Base-by-base conservation (phyloP, 1,140 invertebrate species). In the Caenorhabditis remanei region DNA sequence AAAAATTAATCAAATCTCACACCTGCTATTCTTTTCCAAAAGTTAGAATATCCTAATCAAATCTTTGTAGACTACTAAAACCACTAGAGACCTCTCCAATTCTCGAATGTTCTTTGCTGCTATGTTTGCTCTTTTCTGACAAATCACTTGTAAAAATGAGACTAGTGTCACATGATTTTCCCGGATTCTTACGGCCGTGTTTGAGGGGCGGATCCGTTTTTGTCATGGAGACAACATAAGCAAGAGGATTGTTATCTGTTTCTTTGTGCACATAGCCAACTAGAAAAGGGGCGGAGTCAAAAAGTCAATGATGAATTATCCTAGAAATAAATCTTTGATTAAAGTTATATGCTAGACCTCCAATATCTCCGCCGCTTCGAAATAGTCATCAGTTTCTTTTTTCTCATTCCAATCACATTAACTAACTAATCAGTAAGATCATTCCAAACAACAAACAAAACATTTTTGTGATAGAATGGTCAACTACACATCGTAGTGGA, bases 401-500 rank as follows among this genome's bases (percentile, higher is more conserved):
- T 58, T 58, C 19, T 58, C 56, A 16, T 58, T n/a, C 56, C 4
- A 21, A n/a, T 4, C 19, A 4, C 19, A n/a, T 6, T n/a, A 21
- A 8, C 19, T n/a, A 53, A 14, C 61, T 40, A 14, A 65, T 65
- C 61, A 65, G 9, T 65, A 41, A 41, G 11, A 1, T 1, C 56
- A n/a, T 61, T n/a, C 56, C 16, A 58, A 58, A 58, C 56, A 58
- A 21, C 16, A 58, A 40, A 40, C 61, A 65, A 65, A 65, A 65
- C 32, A 65, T 65, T 32, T 65, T 16, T 5, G 14, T 24, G 16
- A 65, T 8, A 9, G 9, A 46, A 19, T 48, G 67, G 19, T 50
- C 65, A 71, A 24, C 71, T 79, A 79, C 71, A 53, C 71, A 2
- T 50, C 19, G 71, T 79, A 79, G 71, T 79, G 71, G 71, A 79